A percentile compares a stretch with the other conserved stretches of the same genome.
phyloP scores from a whole-genome alignment of 2,113 vertebrate genomes.

The Turdus rufiventris region DNA sequence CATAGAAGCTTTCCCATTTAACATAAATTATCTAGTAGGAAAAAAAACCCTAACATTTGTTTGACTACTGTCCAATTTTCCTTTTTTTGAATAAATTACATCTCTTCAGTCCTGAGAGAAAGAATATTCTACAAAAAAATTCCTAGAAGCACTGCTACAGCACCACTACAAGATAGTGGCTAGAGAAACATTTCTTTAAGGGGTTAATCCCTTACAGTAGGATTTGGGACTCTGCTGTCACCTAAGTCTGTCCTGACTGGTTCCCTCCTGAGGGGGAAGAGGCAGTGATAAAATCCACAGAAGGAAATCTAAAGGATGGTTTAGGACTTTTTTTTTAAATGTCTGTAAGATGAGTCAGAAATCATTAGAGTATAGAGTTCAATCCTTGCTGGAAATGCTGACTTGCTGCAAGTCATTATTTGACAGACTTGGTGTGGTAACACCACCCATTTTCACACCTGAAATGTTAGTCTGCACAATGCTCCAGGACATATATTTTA shows the following conservation, averaged over 20 bases:
- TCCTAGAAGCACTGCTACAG: not conserved
- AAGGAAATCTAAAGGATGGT: not conserved
- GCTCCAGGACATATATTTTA: conserved; percentile 31
- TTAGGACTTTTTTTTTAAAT: not conserved
- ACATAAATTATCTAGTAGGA: not conserved
- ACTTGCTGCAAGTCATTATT: conserved; percentile 29
- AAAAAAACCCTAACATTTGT: not conserved
- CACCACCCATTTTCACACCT: conserved; percentile 12
- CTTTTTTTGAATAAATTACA: not conserved
- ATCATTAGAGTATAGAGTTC: not conserved
- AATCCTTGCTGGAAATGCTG: not conserved
- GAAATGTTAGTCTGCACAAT: not conserved
- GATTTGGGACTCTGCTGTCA: not conserved
- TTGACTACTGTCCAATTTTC: not conserved
- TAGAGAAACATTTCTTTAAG: not conserved
- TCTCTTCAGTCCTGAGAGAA: not conserved
- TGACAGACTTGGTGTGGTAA: conserved; percentile 3
- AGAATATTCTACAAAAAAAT: not conserved
- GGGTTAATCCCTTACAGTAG: not conserved
- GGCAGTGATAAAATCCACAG: not conserved
- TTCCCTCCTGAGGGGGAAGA: not conserved
- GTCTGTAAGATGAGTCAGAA: not conserved
- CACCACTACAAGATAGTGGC: not conserved
- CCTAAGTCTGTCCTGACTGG: not conserved
- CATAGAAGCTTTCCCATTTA: not conserved